Evolutionary conservation across 2,888 invertebrate genomes (phyloP).

Genomic region (Caprella mutica): DNA sequence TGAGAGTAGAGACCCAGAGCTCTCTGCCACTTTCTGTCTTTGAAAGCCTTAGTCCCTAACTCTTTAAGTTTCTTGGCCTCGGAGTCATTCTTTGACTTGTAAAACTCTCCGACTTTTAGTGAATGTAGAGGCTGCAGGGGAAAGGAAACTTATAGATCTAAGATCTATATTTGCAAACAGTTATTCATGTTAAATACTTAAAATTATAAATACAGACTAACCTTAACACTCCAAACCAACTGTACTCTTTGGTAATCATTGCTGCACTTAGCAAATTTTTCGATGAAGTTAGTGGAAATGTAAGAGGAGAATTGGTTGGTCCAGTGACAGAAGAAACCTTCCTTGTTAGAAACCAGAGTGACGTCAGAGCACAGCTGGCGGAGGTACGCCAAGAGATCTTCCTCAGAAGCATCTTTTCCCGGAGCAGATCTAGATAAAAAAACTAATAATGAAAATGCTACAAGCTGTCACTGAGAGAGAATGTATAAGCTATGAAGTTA

Average conservation of each 20-base stretch:
- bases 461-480: too few relatives aligned
- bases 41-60: slow-evolving; percentile 51
- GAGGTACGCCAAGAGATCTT: slow-evolving; percentile 6
- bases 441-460: too few relatives aligned
- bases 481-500: too few relatives aligned
- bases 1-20: slow-evolving; percentile 57
- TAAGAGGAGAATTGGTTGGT: slow-evolving; percentile 21
- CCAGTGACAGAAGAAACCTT: slow-evolving; percentile 28
- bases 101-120: slow-evolving; percentile 18
- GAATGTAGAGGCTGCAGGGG: slow-evolving; percentile 21
- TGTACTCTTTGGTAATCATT: slow-evolving; percentile 16
- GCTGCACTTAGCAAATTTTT: slow-evolving; percentile 17
- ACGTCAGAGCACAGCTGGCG: slow-evolving; percentile 25
- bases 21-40: slow-evolving; percentile 40
- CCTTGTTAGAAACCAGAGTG: slow-evolving; percentile 18
- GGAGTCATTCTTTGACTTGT: slow-evolving; percentile 38
- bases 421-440: too few relatives aligned
- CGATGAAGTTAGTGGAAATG: slow-evolving; percentile 14
- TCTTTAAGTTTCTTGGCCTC: slow-evolving; percentile 51
- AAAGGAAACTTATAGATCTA: not conserved
- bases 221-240: slow-evolving; percentile 23
- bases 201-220: not conserved
- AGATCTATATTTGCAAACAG: too few relatives aligned
- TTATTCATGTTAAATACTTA: too few relatives aligned
- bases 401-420: too few relatives aligned